Evolutionary conservation across 1,140 invertebrate genomes (phyloP).

Genomic region (Cyclargus thomasi): DNA sequence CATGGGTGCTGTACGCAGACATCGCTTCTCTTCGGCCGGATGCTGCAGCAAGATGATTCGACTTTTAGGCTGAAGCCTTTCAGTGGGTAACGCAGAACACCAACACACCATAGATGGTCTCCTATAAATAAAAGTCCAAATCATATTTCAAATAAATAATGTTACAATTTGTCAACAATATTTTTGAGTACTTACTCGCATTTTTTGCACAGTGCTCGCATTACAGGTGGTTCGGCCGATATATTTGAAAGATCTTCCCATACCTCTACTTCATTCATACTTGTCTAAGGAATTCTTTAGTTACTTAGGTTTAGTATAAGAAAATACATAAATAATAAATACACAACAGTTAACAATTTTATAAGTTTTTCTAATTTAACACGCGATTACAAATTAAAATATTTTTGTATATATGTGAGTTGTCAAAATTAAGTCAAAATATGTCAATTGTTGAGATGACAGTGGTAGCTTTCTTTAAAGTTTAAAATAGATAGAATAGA

Average conservation of each 20-base stretch:
- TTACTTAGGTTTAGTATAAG: background rate
- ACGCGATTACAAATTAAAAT: no score
- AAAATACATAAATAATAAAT: background rate
- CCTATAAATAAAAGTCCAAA: conserved; percentile 71
- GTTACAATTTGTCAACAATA: background rate
- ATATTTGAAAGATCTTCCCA: conserved; percentile 83
- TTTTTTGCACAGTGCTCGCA: conserved; percentile 80
- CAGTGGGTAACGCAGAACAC: conserved; percentile 86
- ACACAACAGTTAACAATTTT: no score
- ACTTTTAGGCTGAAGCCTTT: conserved; percentile 80
- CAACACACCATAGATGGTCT: conserved; percentile 91
- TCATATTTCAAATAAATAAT: no score
- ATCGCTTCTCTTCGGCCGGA: conserved; percentile 93
- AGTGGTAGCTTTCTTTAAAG: no score
- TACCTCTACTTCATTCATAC: conserved; percentile 71
- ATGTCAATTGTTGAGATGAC: no score
- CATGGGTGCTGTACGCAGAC: conserved; percentile 92
- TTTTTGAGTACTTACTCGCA: conserved; percentile 77
- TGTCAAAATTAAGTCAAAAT: no score
- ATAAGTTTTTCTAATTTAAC: no score
- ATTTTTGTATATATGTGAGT: no score
- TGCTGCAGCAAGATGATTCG: conserved; percentile 91
- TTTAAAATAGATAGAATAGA: no score
- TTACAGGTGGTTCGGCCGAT: conserved; percentile 82
- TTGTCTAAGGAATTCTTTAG: conserved; percentile 5